These are phyloP conservation scores for Morone saxatilis DNA, from an alignment of 2,113 vertebrate genomes.

Conservation along the genomic window DNA sequence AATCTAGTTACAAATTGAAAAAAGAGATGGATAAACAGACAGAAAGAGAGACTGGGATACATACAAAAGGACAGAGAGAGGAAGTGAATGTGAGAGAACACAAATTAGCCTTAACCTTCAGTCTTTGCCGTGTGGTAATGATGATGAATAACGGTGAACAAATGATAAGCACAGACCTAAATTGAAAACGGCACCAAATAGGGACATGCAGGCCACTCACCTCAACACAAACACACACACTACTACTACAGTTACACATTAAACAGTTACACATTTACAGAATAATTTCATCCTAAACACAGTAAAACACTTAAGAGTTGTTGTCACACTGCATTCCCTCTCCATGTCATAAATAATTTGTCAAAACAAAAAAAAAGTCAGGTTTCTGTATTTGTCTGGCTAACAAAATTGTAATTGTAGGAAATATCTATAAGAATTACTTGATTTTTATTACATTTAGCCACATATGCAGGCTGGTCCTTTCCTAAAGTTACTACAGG, in stretches of 20 bases:
- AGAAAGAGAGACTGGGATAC: background rate
- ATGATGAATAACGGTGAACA: conserved; percentile 70
- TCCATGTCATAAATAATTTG: background rate
- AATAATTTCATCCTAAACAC: conserved; percentile 24
- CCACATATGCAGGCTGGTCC: background rate
- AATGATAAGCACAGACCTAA: conserved; percentile 57
- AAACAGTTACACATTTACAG: background rate
- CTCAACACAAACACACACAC: background rate
- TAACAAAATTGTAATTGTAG: background rate
- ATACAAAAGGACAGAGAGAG: conserved; percentile 14
- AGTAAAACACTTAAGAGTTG: conserved; percentile 17
- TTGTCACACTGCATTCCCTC: background rate
- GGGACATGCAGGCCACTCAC: conserved; percentile 23
- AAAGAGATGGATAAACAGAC: background rate
- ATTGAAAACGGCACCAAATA: conserved; percentile 55
- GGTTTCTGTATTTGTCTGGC: background rate
- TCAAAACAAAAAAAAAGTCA: no score
- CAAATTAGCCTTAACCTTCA: conserved; percentile 62
- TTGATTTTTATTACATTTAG: background rate
- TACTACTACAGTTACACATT: background rate
- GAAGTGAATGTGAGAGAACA: conserved; percentile 37
- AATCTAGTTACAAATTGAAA: background rate
- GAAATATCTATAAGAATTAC: background rate
- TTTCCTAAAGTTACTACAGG: background rate
- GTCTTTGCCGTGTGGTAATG: conserved; percentile 61